These are phyloP conservation scores for Hypanus sabinus DNA, from an alignment of 2,113 vertebrate genomes.

Conservation along the genomic window DNA sequence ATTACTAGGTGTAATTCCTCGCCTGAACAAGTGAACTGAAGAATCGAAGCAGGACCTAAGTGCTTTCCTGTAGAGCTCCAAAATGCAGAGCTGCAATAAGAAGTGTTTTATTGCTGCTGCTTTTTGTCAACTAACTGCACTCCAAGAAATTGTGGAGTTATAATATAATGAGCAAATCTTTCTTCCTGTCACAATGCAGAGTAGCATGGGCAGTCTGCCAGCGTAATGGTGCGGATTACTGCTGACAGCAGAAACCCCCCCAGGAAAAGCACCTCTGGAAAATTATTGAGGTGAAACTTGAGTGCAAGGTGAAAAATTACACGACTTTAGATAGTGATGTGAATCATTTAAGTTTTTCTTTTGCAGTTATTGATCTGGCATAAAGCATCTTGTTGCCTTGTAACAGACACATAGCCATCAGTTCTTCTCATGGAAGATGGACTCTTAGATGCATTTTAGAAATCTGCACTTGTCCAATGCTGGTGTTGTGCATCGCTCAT, in stretches of 20 bases:
- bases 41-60: neutral
- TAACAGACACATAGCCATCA: neutral
- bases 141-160: neutral
- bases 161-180: conserved; percentile 9
- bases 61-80: neutral
- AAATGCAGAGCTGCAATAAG: neutral
- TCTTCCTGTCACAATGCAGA: conserved; percentile 17
- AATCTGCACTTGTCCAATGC: no score
- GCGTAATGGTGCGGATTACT: neutral
- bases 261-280: neutral
- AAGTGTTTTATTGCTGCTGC: neutral
- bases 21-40: neutral
- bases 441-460: neutral
- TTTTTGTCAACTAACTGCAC: neutral
- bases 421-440: neutral
- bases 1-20: neutral
- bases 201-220: neutral
- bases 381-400: neutral
- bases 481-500: no score
- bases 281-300: neutral
- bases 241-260: neutral
- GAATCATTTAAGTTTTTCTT: conserved; percentile 21
- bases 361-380: neutral
- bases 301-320: neutral
- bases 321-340: neutral